A percentile compares a stretch with the other conserved stretches of the same genome.
phyloP scores from a whole-genome alignment of 1,140 invertebrate species.

The Uloborus diversus region DNA sequence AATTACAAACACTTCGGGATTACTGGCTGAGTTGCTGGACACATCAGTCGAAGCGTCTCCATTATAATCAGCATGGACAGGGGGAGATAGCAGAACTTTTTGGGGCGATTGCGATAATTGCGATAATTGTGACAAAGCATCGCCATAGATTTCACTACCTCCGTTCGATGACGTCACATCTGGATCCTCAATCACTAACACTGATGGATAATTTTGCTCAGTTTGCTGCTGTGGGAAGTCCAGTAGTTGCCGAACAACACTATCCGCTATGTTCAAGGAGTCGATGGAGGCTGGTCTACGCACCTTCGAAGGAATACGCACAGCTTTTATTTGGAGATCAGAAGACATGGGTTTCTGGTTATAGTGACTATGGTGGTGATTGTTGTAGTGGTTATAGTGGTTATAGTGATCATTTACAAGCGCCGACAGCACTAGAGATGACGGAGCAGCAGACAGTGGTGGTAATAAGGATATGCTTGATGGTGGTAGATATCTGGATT shows the following conservation, averaged over 20 bases:
- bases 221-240: conserved; percentile 15
- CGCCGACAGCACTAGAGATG: neutral
- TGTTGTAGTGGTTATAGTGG: conserved; percentile 13
- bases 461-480: conserved; percentile 26
- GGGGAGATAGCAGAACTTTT: conserved; percentile 35
- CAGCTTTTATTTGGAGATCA: conserved; percentile 35
- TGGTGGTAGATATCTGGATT: conserved; percentile 23
- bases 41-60: conserved; percentile 1
- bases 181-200: conserved; percentile 42
- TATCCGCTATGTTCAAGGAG: conserved; percentile 38
- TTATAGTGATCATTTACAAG: conserved; percentile 24
- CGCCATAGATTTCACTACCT: conserved; percentile 11
- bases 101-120: conserved; percentile 18
- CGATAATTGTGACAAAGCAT: conserved; percentile 5
- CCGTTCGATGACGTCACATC: conserved; percentile 30
- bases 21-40: neutral
- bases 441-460: neutral
- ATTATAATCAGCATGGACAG: conserved; percentile 18
- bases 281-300: conserved; percentile 2
- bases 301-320: conserved; percentile 25
- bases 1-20: conserved; percentile 44
- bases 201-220: conserved; percentile 6
- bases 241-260: conserved; percentile 32
- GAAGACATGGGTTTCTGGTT: conserved; percentile 21
- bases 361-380: no score